Evolutionary conservation across 23 tunicate species (phyloP).

Genomic region (Oikopleura dioica): DNA sequence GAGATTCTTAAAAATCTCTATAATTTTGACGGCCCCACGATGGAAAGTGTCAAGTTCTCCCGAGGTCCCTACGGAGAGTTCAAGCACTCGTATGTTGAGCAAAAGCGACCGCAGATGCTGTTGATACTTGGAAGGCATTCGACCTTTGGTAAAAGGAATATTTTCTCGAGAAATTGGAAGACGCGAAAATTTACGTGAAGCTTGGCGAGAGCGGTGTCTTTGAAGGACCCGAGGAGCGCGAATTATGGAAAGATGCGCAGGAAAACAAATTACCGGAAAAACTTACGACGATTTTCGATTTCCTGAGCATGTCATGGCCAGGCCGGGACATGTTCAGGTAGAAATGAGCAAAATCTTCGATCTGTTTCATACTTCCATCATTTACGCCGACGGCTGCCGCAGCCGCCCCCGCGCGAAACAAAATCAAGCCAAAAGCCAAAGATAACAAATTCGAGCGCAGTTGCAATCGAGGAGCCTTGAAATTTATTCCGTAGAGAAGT

Average conservation of each 20-base stretch:
- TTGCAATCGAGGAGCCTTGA: too few species aligned
- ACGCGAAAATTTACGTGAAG: not conserved
- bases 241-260: not conserved
- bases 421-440: too few species aligned
- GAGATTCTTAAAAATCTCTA: not conserved
- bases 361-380: not conserved
- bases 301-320: conserved; percentile 7
- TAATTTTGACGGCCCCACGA: not conserved
- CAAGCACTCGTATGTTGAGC: not conserved
- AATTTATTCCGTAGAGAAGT: too few species aligned
- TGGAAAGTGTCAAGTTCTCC: not conserved
- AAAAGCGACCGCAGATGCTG: not conserved
- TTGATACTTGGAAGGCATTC: not conserved
- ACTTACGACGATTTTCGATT: not conserved
- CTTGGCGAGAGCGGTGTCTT: not conserved
- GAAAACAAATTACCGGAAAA: not conserved
- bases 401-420: too few species aligned
- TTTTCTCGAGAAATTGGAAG: not conserved
- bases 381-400: too few species aligned
- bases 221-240: not conserved
- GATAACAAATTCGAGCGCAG: too few species aligned
- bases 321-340: not conserved
- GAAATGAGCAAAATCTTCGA: not conserved
- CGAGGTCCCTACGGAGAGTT: not conserved
- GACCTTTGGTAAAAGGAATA: not conserved